These are phyloP conservation scores for Lutraria rhynchaena DNA, from an alignment of 1,140 invertebrate genomes.

Conservation along the genomic window DNA sequence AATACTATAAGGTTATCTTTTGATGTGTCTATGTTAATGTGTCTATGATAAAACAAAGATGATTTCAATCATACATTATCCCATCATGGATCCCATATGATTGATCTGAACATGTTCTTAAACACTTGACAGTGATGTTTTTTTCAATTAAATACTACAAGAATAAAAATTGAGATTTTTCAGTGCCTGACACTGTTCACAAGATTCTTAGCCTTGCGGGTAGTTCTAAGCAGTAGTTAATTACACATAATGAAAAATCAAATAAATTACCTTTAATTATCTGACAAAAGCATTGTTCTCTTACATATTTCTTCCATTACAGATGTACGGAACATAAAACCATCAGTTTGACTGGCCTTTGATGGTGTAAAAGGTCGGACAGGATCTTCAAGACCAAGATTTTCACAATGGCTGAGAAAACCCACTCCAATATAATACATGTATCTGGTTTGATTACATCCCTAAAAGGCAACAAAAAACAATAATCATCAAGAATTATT, in stretches of 20 bases:
- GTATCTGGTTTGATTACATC: conserved; percentile 78
- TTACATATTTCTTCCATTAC: conserved; percentile 78
- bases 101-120: no score
- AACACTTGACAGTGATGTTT: background rate
- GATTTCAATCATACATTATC: background rate
- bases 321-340: conserved; percentile 71
- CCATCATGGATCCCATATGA: no score
- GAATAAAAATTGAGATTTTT: background rate
- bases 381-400: conserved; percentile 76
- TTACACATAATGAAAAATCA: no score
- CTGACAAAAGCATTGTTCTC: conserved; percentile 78
- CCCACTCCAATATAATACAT: conserved; percentile 79
- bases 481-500: no score
- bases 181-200: no score
- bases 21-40: no score
- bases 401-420: conserved; percentile 79
- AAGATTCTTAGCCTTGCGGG: background rate
- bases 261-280: conserved; percentile 80
- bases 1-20: no score
- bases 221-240: no score
- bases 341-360: conserved; percentile 73
- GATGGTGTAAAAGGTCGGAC: conserved; percentile 70
- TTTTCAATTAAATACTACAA: background rate
- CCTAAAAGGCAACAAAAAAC: no score
- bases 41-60: no score